Evolutionary conservation across 2,797 vertebrate genomes (phyloP).

Genomic region (Enteromius anoplus): DNA sequence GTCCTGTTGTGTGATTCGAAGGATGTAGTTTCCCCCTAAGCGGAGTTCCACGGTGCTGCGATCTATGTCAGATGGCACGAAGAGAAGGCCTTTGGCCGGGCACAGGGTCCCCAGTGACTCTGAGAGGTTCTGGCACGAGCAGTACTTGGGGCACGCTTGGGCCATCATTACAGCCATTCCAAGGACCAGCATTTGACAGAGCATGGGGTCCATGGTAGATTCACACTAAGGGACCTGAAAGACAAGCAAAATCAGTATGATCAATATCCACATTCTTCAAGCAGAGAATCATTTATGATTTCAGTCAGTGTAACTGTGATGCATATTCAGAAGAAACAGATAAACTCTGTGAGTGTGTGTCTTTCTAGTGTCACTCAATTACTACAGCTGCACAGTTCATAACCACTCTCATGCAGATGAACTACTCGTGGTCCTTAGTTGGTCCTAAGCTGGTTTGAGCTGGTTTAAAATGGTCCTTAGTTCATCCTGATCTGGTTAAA

Average conservation of each 20-base stretch:
- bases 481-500: too few relatives aligned
- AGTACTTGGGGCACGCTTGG: constrained; percentile 92
- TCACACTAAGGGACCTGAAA: constrained; percentile 80
- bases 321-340: constrained; percentile 1
- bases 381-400: not conserved
- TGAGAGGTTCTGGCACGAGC: constrained; percentile 92
- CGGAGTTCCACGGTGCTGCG: constrained; percentile 91
- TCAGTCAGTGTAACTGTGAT: constrained; percentile 2
- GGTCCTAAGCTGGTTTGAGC: too few relatives aligned
- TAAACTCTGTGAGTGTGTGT: not conserved
- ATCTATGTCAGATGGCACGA: constrained; percentile 89
- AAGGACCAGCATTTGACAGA: constrained; percentile 88
- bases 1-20: constrained; percentile 88
- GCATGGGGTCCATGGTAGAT: constrained; percentile 91
- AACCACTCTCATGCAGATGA: not conserved
- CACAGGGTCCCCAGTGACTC: constrained; percentile 93
- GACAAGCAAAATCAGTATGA: constrained; percentile 24
- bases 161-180: constrained; percentile 84
- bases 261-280: not conserved
- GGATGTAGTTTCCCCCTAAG: constrained; percentile 92
- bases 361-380: not conserved
- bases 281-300: constrained; percentile 14
- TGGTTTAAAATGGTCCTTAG: too few relatives aligned
- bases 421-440: not conserved
- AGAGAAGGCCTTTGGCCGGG: constrained; percentile 93